phyloP scores from a whole-genome alignment of 2,888 invertebrate species.

The Tiliacea aurago region DNA sequence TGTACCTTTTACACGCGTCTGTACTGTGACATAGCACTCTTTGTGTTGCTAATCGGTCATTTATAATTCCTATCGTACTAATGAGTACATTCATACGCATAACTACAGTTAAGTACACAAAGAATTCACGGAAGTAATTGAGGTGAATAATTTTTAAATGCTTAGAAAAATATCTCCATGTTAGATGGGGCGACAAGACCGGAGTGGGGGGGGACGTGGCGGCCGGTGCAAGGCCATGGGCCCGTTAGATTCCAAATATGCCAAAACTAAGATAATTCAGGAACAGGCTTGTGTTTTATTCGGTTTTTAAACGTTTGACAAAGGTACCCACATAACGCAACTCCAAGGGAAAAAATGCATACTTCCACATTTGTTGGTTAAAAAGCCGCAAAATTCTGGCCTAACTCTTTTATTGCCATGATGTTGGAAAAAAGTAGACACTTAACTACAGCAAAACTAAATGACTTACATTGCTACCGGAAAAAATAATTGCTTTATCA shows the following conservation, averaged over 20 bases:
- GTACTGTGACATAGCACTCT: slow-evolving; percentile 25
- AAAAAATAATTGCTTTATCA: slow-evolving; percentile 41
- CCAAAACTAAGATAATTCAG: background rate
- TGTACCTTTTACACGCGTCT: slow-evolving; percentile 12
- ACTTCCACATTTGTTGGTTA: background rate
- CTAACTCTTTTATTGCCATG: background rate
- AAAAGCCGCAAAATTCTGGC: too few species aligned
- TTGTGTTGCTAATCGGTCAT: slow-evolving; percentile 35
- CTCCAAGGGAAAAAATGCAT: background rate
- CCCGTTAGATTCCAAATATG: background rate
- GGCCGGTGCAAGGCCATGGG: background rate
- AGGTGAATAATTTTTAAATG: slow-evolving; percentile 45
- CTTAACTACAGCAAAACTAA: background rate
- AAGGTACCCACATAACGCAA: too few species aligned
- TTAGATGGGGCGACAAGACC: slow-evolving; percentile 24
- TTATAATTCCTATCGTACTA: slow-evolving; percentile 53
- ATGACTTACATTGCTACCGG: slow-evolving; percentile 13
- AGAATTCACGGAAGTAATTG: slow-evolving; percentile 54
- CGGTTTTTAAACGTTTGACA: too few species aligned
- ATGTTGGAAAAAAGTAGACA: slow-evolving; percentile 9
- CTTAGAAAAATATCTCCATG: slow-evolving; percentile 42
- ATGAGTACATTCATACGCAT: slow-evolving; percentile 49
- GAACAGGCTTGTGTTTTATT: background rate
- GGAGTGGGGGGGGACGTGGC: background rate
- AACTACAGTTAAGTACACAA: slow-evolving; percentile 46